Evolutionary conservation across 2,888 invertebrate genomes (phyloP).

Genomic region (Dione juno): DNA sequence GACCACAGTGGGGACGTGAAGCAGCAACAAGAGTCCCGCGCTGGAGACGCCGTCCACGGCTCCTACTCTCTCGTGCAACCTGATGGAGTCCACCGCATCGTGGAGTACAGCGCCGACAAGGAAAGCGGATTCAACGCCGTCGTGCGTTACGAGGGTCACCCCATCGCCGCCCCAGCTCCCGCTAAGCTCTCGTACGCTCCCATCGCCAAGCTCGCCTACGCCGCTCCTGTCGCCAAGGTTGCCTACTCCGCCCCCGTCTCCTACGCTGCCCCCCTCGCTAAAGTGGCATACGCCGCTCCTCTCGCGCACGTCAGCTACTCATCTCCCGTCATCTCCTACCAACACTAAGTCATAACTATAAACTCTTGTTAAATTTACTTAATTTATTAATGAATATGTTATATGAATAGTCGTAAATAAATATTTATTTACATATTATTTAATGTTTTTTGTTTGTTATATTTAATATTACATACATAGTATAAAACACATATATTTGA

Average conservation of each 20-base stretch:
- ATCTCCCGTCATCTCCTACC: conserved; percentile 62
- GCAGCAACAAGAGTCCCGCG: conserved; percentile 73
- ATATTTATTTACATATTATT: too few relatives aligned
- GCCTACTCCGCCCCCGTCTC: conserved; percentile 50
- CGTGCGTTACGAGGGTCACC: conserved; percentile 73
- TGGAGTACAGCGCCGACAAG: conserved; percentile 35
- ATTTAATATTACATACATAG: too few relatives aligned
- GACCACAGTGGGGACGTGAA: conserved; percentile 74
- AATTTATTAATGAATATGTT: too few relatives aligned
- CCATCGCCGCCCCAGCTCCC: conserved; percentile 54
- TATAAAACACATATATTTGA: too few relatives aligned
- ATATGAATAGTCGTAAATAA: too few relatives aligned
- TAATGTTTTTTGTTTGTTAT: too few relatives aligned
- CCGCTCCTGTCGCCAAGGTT: conserved; percentile 33
- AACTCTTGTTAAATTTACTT: too few relatives aligned
- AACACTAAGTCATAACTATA: too few relatives aligned
- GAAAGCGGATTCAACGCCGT: conserved; percentile 74
- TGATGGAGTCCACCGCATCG: conserved; percentile 62
- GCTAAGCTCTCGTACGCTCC: conserved; percentile 50
- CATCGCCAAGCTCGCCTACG: conserved; percentile 43
- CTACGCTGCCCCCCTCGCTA: conserved; percentile 51
- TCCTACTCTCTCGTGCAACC: conserved; percentile 78
- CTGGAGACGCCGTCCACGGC: conserved; percentile 74
- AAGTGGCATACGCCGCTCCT: conserved; percentile 54
- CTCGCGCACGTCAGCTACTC: conserved; percentile 64